These are phyloP conservation scores for Ploceus nigricollis DNA, from an alignment of 2,113 vertebrate genomes.

Conservation along the genomic window DNA sequence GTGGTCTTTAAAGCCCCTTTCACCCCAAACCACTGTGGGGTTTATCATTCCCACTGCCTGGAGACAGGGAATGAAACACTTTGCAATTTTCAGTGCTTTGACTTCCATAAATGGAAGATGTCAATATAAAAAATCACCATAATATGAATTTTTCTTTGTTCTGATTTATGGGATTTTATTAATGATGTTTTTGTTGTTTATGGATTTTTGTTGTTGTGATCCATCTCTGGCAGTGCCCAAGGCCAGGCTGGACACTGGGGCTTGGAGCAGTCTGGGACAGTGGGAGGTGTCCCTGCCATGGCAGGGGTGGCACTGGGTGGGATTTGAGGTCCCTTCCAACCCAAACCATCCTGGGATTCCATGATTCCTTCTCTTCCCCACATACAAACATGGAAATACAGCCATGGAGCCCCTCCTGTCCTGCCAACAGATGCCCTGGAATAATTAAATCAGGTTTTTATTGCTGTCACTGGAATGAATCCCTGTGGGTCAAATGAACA, in stretches of 20 bases:
- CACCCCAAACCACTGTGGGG: background rate
- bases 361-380: background rate
- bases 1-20: background rate
- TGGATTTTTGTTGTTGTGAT: background rate
- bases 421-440: background rate
- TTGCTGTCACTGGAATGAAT: slow-evolving; percentile 37
- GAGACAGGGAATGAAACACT: background rate
- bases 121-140: background rate
- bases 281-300: background rate
- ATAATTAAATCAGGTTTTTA: background rate
- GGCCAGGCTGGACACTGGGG: background rate
- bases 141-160: background rate
- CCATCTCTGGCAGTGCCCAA: background rate
- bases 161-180: too few relatives aligned
- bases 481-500: background rate
- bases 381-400: background rate
- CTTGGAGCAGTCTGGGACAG: background rate
- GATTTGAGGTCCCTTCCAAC: background rate
- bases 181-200: background rate
- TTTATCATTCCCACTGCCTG: background rate
- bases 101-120: background rate
- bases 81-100: background rate
- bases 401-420: background rate
- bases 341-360: background rate
- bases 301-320: background rate